Evolutionary conservation across 2,888 invertebrate species (phyloP).

Genomic region (Cenopis cana): DNA sequence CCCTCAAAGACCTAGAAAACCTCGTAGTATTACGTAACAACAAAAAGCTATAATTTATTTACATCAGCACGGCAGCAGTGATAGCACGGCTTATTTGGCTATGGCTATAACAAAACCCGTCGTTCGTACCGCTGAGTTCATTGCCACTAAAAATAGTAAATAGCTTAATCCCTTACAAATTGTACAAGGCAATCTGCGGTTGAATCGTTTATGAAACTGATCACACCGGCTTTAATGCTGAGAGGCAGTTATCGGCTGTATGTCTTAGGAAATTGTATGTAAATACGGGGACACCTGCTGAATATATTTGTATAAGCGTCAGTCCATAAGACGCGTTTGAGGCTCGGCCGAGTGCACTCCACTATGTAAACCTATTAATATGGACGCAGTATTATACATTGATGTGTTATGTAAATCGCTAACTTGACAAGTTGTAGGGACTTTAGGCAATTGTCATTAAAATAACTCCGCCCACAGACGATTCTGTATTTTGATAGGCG

Average conservation of each 20-base stretch:
- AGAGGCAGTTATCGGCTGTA: slow-evolving; percentile 69
- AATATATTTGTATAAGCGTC: slow-evolving; percentile 76
- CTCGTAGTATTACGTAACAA: too few relatives aligned
- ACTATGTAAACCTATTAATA: slow-evolving; percentile 80
- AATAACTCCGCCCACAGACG: slow-evolving; percentile 36
- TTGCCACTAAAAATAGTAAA: slow-evolving; percentile 16
- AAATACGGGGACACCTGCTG: slow-evolving; percentile 83
- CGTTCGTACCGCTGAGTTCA: slow-evolving; percentile 1
- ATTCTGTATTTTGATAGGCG: slow-evolving; percentile 25
- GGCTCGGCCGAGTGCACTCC: slow-evolving; percentile 75
- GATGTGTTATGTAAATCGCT: slow-evolving; percentile 74
- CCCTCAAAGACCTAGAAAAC: too few relatives aligned
- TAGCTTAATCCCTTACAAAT: slow-evolving; percentile 31
- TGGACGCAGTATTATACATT: slow-evolving; percentile 63
- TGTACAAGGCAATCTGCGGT: slow-evolving; percentile 6
- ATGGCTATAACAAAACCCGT: not conserved
- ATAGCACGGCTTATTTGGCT: not conserved
- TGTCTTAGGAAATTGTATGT: slow-evolving; percentile 82
- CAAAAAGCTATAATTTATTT: not conserved
- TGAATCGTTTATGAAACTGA: slow-evolving; percentile 59
- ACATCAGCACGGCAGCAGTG: too few relatives aligned
- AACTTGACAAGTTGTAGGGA: slow-evolving; percentile 59
- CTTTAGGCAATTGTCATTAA: slow-evolving; percentile 45
- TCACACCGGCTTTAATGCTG: slow-evolving; percentile 70
- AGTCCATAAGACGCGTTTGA: slow-evolving; percentile 69